A percentile compares a stretch with the other conserved stretches of the same genome.
phyloP scores from a whole-genome alignment of 2,888 invertebrate species.

The Galeopsomyia nigrocyanea region DNA sequence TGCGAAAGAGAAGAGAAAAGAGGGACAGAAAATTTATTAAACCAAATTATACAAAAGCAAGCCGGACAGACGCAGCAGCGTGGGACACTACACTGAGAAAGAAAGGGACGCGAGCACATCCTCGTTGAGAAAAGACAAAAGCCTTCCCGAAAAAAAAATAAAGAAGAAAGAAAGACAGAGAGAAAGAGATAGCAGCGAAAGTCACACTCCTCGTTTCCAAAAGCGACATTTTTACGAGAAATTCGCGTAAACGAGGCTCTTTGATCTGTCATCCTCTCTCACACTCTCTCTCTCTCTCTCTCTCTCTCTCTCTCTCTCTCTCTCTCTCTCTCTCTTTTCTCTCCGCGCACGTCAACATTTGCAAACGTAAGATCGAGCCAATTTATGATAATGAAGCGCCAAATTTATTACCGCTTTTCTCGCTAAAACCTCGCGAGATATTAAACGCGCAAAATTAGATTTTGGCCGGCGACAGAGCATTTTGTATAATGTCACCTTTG shows the following conservation, averaged over 20 bases:
- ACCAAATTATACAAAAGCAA: conserved; percentile 22
- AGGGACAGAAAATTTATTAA: conserved; percentile 26
- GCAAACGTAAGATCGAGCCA: conserved; percentile 51
- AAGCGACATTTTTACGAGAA: conserved; percentile 54
- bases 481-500: conserved; percentile 49
- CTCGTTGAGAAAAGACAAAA: conserved; percentile 19
- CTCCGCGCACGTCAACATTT: conserved; percentile 55
- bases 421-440: conserved; percentile 59
- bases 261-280: conserved; percentile 60
- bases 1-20: background rate
- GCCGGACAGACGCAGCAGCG: background rate
- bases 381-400: conserved; percentile 65
- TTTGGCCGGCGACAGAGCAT: conserved; percentile 51
- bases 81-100: background rate
- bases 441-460: conserved; percentile 64
- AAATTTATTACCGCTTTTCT: conserved; percentile 63
- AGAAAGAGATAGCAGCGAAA: conserved; percentile 3
- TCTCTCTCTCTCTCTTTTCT: conserved; percentile 40
- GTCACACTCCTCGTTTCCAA: conserved; percentile 3
- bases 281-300: conserved; percentile 32
- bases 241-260: conserved; percentile 56
- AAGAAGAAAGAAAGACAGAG: conserved; percentile 5
- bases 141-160: conserved; percentile 11
- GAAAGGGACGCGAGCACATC: conserved; percentile 17
- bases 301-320: conserved; percentile 45